Percentiles rank a stretch among this genome's conserved stretches.
Evolutionary conservation across 2,797 vertebrate genomes (phyloP).

Genomic region (Telmatherina bonti): DNA sequence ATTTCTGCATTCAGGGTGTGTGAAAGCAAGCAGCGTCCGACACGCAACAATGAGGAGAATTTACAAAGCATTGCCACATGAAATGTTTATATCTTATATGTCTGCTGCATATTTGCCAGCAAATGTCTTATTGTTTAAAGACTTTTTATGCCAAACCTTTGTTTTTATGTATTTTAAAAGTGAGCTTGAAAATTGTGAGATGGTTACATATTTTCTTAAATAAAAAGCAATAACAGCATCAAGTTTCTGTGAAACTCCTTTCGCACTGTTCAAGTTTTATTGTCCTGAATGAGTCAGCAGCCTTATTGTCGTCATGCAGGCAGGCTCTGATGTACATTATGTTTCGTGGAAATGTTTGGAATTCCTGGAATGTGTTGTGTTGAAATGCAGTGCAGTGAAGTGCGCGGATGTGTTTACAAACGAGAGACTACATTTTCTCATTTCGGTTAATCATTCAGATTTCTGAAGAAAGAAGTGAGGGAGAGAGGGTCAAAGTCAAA

Average conservation of each 20-base stretch:
- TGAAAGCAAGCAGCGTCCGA: not conserved
- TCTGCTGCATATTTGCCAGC: no score
- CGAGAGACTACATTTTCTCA: not conserved
- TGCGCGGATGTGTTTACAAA: not conserved
- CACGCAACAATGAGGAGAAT: not conserved
- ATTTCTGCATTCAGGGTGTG: not conserved
- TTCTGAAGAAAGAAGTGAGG: not conserved
- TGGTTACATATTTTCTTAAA: conserved; percentile 48
- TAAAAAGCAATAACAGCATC: conserved; percentile 47
- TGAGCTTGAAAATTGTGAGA: not conserved
- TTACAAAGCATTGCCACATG: not conserved
- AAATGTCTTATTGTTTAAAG: not conserved
- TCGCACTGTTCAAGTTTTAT: conserved; percentile 10
- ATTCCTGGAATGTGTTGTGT: conserved; percentile 46
- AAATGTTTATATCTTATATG: no score
- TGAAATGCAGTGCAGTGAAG: not conserved
- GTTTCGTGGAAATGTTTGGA: conserved; percentile 3
- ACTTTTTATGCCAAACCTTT: not conserved
- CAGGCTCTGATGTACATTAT: not conserved
- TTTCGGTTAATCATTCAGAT: not conserved
- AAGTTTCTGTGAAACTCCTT: conserved; percentile 60
- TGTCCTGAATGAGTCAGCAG: conserved; percentile 27
- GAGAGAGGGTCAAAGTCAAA: not conserved
- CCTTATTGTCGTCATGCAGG: not conserved
- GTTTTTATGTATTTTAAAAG: not conserved